phyloP scores from a whole-genome alignment of 2,888 invertebrate genomes.

The Tortrix viridana region DNA sequence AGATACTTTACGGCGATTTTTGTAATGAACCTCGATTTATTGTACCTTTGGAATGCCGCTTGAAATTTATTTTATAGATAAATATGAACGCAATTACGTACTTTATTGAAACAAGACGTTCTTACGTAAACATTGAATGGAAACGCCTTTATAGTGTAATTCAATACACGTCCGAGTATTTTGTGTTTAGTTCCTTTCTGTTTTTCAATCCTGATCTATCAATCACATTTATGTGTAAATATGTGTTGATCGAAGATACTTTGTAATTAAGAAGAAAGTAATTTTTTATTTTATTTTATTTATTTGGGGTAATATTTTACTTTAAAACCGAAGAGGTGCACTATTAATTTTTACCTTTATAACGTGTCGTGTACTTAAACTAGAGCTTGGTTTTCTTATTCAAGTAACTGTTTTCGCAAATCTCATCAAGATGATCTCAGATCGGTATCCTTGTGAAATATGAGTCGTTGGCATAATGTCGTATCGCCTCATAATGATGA shows the following conservation, averaged over 20 bases:
- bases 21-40: conserved; percentile 80
- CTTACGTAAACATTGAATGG: conserved; percentile 51
- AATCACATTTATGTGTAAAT: too few relatives aligned
- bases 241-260: too few relatives aligned
- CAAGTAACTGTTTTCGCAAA: conserved; percentile 22
- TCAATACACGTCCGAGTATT: conserved; percentile 3
- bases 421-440: conserved; percentile 43
- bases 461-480: conserved; percentile 54
- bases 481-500: conserved; percentile 57
- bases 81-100: conserved; percentile 66
- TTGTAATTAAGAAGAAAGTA: too few relatives aligned
- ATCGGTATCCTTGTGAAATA: conserved; percentile 50
- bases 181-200: conserved; percentile 5
- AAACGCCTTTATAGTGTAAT: conserved; percentile 46
- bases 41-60: conserved; percentile 67
- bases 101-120: conserved; percentile 64
- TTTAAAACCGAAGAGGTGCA: too few relatives aligned
- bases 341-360: neutral
- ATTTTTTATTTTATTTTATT: too few relatives aligned
- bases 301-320: too few relatives aligned
- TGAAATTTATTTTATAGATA: conserved; percentile 69
- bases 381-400: neutral
- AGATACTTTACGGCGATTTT: conserved; percentile 80
- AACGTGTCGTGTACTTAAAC: neutral
- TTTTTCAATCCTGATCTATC: neutral